phyloP scores from a whole-genome alignment of 2,113 vertebrate species.

The Catharus minimus region DNA sequence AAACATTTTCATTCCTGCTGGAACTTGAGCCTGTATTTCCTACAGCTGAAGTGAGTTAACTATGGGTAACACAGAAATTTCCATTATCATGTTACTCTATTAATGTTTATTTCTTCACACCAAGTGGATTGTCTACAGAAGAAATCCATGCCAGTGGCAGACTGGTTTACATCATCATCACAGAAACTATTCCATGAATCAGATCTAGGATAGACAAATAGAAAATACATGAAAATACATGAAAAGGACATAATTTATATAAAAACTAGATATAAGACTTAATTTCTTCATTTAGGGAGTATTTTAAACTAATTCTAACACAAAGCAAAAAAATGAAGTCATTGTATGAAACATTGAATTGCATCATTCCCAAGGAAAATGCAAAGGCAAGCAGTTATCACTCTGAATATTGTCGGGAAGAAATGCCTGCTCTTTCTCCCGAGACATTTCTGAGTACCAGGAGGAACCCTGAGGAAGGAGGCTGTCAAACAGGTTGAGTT shows the following conservation, averaged over 20 bases:
- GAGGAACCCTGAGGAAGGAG: background rate
- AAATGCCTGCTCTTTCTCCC: background rate
- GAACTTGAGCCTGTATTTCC: background rate
- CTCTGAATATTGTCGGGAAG: background rate
- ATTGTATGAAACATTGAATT: background rate
- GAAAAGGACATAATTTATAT: background rate
- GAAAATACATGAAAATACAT: background rate
- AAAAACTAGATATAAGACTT: background rate
- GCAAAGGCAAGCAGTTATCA: background rate
- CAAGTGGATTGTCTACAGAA: background rate
- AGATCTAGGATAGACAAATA: background rate
- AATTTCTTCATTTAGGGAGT: background rate
- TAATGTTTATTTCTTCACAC: background rate
- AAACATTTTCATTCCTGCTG: background rate
- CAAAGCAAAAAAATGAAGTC: background rate
- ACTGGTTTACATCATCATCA: background rate
- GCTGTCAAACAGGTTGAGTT: background rate
- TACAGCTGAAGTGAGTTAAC: background rate
- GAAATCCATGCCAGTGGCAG: background rate
- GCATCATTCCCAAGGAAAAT: background rate
- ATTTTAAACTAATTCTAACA: background rate
- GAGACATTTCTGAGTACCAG: background rate
- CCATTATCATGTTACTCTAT: background rate
- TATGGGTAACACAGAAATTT: background rate
- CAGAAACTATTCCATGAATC: background rate